Conservation (phyloP, 2,113 vertebrate genomes). For the Gobiocypris rarus region DNA sequence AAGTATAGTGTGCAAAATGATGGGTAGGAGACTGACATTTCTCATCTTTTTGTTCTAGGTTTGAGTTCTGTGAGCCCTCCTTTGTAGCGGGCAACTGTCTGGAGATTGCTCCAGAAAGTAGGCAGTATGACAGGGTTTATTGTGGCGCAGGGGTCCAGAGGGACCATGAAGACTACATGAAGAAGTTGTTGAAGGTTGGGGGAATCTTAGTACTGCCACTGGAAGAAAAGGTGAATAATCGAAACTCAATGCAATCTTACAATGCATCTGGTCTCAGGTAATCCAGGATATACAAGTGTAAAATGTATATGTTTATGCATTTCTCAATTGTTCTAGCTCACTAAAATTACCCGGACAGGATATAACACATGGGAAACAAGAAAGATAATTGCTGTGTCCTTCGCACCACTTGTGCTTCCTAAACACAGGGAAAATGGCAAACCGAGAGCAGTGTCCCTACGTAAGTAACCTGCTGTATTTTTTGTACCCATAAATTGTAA, state of each 20-base stretch:
- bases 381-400: slow-evolving; percentile 90
- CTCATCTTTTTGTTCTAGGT: slow-evolving; percentile 68
- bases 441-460: slow-evolving; percentile 78
- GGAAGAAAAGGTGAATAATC: slow-evolving; percentile 83
- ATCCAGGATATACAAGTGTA: not conserved
- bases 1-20: not conserved
- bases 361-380: slow-evolving; percentile 87
- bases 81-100: slow-evolving; percentile 88
- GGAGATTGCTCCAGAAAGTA: slow-evolving; percentile 83
- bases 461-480: slow-evolving; percentile 74
- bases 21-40: not conserved
- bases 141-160: slow-evolving; percentile 88
- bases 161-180: slow-evolving; percentile 90
- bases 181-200: slow-evolving; percentile 85
- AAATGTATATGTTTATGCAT: not conserved
- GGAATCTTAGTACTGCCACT: slow-evolving; percentile 89
- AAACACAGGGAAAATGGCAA: slow-evolving; percentile 78
- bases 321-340: slow-evolving; percentile 73
- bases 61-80: slow-evolving; percentile 89
- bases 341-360: slow-evolving; percentile 86
- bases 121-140: slow-evolving; percentile 87
- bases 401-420: slow-evolving; percentile 85
- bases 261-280: not conserved
- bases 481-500: not conserved
- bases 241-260: not conserved